Evolutionary conservation across 1,140 invertebrate genomes (phyloP), one percentile per base, ranked within the genome.

Genomic region (Bradysia coprophila): DNA sequence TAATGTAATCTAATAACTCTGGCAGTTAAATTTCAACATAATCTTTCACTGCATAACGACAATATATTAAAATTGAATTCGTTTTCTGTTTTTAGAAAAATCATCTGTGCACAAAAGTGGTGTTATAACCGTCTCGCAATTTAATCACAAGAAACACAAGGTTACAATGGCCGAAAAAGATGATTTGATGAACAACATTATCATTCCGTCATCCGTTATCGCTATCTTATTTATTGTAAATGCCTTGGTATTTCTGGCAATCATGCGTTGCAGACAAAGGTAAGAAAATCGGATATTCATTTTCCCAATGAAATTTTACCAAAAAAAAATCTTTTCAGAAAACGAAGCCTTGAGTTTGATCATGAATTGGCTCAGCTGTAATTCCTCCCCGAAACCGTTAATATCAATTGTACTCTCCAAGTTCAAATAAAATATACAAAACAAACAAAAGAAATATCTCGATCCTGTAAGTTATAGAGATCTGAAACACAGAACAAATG

Each of bases 171-270:
- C 37, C 6, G 16, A n/a, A 13, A 40, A 39, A 8, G 41, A 24
- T 16, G 40, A 38, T 13, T 9, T 22, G 23, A 3, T 39, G 40
- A n/a, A 32, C 45, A 46, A 48, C 46, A 36, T 49, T 23, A 33
- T 52, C 22, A 41, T 57, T 32, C 55, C 55, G 31, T 43, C 48
- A 13, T 41, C 52, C 6, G 46, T 57, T 9, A 55, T 57, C 21
- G 43, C 38, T n/a, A 43, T 49, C n/a, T 39, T 57, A 20, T 38
- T 57, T 10, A 21, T 56, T 20, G 50, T 48, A 21, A 57, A 57
- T 46, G 50, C 40, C 4, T 45, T 53, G 2, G 44, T 57, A 9
- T 37, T 57, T n/a, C 42, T 49, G 19, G 43, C 55, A 20, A 55
- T 57, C 16, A 48, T 52, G 38, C 43, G 49, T 15, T 50, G 43